phyloP scores from a whole-genome alignment of 2,888 invertebrate genomes.

The Spisula solida region DNA sequence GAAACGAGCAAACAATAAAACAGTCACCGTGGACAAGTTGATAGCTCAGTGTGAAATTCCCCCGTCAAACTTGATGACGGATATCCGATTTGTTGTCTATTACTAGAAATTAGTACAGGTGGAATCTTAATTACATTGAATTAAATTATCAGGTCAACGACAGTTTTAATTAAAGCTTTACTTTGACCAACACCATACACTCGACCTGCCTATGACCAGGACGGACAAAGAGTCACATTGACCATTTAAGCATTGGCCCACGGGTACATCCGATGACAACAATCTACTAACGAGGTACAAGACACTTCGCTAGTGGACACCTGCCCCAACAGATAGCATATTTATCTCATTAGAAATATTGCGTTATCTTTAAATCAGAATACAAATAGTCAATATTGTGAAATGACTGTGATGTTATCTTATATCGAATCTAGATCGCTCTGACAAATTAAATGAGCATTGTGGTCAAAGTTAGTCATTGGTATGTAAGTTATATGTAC shows the following conservation, averaged over 20 bases:
- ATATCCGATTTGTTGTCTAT: too few species aligned
- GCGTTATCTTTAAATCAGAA: constrained; percentile 17
- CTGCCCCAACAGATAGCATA: not conserved
- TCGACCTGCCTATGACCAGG: not conserved
- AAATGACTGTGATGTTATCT: not conserved
- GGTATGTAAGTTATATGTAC: too few species aligned
- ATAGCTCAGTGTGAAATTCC: too few species aligned
- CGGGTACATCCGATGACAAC: not conserved
- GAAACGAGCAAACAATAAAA: too few species aligned
- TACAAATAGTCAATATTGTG: constrained; percentile 13
- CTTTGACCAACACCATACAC: not conserved
- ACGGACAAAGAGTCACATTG: not conserved
- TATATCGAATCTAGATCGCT: not conserved
- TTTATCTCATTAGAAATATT: constrained; percentile 24
- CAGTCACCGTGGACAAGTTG: too few species aligned
- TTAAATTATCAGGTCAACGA: too few species aligned
- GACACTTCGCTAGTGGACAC: not conserved
- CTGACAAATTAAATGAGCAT: constrained; percentile 1
- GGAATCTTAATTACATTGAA: too few species aligned
- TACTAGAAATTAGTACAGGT: too few species aligned
- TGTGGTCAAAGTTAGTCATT: not conserved
- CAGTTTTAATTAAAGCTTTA: too few species aligned
- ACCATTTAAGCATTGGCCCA: not conserved
- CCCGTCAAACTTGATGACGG: too few species aligned
- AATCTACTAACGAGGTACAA: not conserved